Conservation (phyloP, 2,888 invertebrate species). For the Apamea crenata region DNA sequence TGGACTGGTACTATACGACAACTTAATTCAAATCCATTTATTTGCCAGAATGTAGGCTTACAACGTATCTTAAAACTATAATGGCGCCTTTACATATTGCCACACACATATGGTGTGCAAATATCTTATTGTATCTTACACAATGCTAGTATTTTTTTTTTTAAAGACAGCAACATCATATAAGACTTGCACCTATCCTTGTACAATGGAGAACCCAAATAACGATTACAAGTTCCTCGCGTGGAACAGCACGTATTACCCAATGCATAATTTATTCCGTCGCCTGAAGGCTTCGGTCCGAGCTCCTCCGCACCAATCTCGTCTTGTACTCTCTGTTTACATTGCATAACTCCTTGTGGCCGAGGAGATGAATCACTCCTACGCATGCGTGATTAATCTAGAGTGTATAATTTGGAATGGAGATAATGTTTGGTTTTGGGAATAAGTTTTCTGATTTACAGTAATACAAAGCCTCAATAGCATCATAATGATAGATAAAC, state of each 20-base stretch:
- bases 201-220: slow-evolving; percentile 14
- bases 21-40: too few species aligned
- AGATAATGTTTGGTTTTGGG: background rate
- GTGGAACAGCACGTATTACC: slow-evolving; percentile 54
- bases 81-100: too few species aligned
- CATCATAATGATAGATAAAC: background rate
- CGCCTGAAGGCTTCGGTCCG: slow-evolving; percentile 45
- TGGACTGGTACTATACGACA: background rate
- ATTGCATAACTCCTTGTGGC: slow-evolving; percentile 35
- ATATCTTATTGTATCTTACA: too few species aligned
- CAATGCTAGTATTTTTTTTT: too few species aligned
- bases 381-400: background rate
- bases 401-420: background rate
- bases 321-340: slow-evolving; percentile 53
- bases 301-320: slow-evolving; percentile 41
- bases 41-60: too few species aligned
- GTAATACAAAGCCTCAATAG: background rate
- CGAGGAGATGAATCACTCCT: background rate
- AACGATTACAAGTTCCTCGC: slow-evolving; percentile 24
- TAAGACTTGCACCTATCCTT: slow-evolving; percentile 7
- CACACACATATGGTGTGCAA: too few species aligned
- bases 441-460: background rate
- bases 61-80: too few species aligned
- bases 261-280: slow-evolving; percentile 61
- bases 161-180: too few species aligned